A percentile compares a stretch with the other conserved stretches of the same genome.
Conservation (phyloP, 2,888 invertebrate genomes). For the Brenthis ino region DNA sequence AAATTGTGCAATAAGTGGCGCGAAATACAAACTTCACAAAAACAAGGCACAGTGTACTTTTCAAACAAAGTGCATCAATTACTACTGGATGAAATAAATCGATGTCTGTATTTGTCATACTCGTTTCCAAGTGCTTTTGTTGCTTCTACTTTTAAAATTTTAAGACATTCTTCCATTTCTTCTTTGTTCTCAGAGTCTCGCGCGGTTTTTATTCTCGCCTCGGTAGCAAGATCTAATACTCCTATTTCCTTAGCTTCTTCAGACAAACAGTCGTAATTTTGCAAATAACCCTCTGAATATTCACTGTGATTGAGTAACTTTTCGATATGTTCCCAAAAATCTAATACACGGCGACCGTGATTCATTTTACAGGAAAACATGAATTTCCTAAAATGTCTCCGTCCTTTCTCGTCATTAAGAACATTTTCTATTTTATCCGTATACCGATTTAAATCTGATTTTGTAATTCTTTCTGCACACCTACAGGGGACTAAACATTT, state of each 20-base stretch:
- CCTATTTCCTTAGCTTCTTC: constrained; percentile 70
- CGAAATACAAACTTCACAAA: constrained; percentile 53
- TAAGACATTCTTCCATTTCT: constrained; percentile 61
- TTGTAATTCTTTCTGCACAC: constrained; percentile 71
- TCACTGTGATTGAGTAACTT: constrained; percentile 61
- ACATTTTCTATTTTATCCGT: constrained; percentile 79
- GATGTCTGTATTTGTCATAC: constrained; percentile 65
- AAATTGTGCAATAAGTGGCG: constrained; percentile 43
- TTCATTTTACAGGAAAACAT: constrained; percentile 71
- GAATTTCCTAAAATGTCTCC: constrained; percentile 72
- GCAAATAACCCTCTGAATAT: constrained; percentile 61
- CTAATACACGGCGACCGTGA: constrained; percentile 63
- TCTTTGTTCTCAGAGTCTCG: constrained; percentile 63
- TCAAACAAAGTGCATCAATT: constrained; percentile 22
- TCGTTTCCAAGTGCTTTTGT: constrained; percentile 69
- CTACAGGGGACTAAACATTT: constrained; percentile 76
- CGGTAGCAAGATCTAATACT: constrained; percentile 70
- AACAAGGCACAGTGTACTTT: constrained; percentile 48
- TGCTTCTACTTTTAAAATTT: constrained; percentile 64
- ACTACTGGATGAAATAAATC: constrained; percentile 54
- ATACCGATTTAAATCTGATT: constrained; percentile 75
- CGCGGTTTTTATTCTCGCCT: constrained; percentile 66
- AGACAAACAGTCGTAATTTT: constrained; percentile 61
- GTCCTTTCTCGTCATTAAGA: constrained; percentile 72
- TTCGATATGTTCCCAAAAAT: constrained; percentile 72